Evolutionary conservation across 2,888 invertebrate species (phyloP).

Genomic region (Tetrapedia diversipes): DNA sequence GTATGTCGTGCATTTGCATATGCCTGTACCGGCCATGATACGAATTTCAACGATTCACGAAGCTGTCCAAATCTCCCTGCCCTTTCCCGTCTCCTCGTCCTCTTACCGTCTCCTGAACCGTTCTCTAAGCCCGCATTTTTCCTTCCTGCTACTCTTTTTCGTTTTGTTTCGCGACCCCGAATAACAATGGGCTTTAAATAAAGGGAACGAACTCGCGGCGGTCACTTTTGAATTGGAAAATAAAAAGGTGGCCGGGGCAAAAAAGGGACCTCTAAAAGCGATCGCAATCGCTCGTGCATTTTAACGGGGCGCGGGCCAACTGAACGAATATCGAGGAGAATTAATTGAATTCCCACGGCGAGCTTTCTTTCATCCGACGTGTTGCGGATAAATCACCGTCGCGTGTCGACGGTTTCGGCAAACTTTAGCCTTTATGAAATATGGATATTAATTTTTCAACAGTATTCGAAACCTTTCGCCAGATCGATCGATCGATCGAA

Average conservation of each 20-base stretch:
- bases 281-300: conserved; percentile 51
- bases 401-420: conserved; percentile 16
- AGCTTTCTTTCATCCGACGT: conserved; percentile 50
- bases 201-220: conserved; percentile 26
- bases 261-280: conserved; percentile 27
- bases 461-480: too few relatives aligned
- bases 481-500: too few relatives aligned
- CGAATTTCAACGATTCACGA: conserved; percentile 37
- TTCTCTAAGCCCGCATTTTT: background rate
- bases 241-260: background rate
- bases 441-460: too few relatives aligned
- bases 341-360: conserved; percentile 67
- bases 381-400: conserved; percentile 44
- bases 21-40: conserved; percentile 33
- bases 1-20: conserved; percentile 69
- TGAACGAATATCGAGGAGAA: conserved; percentile 59
- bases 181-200: conserved; percentile 58
- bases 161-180: conserved; percentile 38
- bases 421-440: conserved; percentile 20
- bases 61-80: conserved; percentile 8
- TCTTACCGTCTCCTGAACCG: background rate
- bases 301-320: conserved; percentile 45
- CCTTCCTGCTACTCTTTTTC: background rate
- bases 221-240: conserved; percentile 36
- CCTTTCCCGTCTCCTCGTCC: background rate